Conservation (phyloP, 2,888 invertebrate species). For the Cyaniris semiargus region DNA sequence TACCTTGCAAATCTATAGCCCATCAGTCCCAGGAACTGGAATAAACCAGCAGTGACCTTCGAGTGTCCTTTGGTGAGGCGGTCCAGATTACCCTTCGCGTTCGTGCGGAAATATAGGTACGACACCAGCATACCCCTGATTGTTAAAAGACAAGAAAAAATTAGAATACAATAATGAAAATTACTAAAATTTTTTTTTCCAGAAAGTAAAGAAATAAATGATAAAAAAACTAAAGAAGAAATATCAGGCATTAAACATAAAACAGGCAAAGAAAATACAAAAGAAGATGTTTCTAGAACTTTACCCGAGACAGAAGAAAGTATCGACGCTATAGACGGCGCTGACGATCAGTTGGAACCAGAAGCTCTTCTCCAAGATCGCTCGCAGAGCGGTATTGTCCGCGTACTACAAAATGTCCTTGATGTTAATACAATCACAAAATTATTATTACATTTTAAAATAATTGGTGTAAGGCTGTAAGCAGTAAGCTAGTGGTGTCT, state of each 20-base stretch:
- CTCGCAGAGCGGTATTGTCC: constrained; percentile 87
- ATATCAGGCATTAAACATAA: neutral
- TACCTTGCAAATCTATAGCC: constrained; percentile 89
- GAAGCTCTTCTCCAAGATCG: constrained; percentile 87
- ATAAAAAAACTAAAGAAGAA: neutral
- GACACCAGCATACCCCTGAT: constrained; percentile 89
- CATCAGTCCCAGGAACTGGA: constrained; percentile 88
- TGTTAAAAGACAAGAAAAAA: neutral
- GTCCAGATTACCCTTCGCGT: constrained; percentile 86
- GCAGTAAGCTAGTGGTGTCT: neutral
- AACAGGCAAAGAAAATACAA: neutral
- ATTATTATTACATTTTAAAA: constrained; percentile 17
- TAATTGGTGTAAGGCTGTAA: neutral
- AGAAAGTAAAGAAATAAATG: neutral
- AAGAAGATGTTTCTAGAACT: constrained; percentile 26
- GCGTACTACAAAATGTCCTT: constrained; percentile 76
- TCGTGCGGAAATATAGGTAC: constrained; percentile 91
- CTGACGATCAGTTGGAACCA: constrained; percentile 89
- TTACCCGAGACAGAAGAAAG: constrained; percentile 88
- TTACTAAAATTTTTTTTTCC: neutral
- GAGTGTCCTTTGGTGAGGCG: constrained; percentile 82
- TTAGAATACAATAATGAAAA: neutral
- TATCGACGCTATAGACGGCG: constrained; percentile 90
- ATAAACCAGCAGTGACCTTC: constrained; percentile 82
- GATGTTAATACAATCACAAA: neutral